Evolutionary conservation across 1,140 invertebrate genomes (phyloP).

Genomic region (Pseudomyrmex cubaensis): DNA sequence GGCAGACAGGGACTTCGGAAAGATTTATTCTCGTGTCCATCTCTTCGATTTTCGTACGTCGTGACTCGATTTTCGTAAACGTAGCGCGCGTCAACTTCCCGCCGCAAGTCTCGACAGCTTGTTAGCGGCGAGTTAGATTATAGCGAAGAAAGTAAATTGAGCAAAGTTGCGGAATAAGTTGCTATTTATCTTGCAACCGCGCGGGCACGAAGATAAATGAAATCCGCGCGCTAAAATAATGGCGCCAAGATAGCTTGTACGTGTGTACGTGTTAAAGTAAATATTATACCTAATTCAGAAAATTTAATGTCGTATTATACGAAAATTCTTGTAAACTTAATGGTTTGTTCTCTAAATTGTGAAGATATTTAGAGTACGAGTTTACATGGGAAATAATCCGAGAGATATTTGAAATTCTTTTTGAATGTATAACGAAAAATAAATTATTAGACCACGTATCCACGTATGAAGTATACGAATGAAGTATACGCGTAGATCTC

Average conservation of each 20-base stretch:
- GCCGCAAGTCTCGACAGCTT: constrained; percentile 47
- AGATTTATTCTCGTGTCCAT: constrained; percentile 69
- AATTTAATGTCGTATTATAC: not conserved
- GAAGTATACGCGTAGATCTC: not conserved
- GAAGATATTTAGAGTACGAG: not conserved
- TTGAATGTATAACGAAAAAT: not conserved
- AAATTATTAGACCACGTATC: not conserved
- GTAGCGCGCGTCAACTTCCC: constrained; percentile 32
- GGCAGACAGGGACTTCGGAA: constrained; percentile 51
- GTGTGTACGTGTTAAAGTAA: not conserved
- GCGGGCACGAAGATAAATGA: constrained; percentile 9
- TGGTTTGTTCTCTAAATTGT: not conserved
- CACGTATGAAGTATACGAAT: not conserved
- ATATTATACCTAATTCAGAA: not conserved
- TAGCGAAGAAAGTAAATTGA: constrained; percentile 47
- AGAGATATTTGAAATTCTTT: not conserved
- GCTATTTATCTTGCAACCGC: constrained; percentile 50
- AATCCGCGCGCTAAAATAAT: not conserved
- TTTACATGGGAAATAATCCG: not conserved
- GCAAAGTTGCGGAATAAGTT: constrained; percentile 43
- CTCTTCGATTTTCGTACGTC: constrained; percentile 54
- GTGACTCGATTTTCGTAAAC: constrained; percentile 62
- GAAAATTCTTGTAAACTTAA: too few relatives aligned
- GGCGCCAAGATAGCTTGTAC: not conserved
- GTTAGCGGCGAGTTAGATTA: constrained; percentile 37